Percentiles rank a stretch among this genome's conserved stretches.
These are phyloP conservation scores for Caradrina kadenii DNA, from an alignment of 2,888 invertebrate species.

Conservation along the genomic window DNA sequence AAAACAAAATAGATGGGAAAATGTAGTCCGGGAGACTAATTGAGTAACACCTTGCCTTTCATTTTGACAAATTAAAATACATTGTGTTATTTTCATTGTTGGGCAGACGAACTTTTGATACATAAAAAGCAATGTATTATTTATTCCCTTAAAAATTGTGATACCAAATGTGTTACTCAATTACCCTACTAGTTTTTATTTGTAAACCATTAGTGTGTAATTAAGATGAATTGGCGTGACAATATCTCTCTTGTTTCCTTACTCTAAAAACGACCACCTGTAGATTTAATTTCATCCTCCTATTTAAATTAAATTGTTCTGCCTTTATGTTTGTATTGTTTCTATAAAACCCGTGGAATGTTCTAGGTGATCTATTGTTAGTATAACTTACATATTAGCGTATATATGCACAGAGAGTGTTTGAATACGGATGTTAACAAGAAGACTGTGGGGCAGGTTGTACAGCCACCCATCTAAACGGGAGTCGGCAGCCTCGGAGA, in stretches of 20 bases:
- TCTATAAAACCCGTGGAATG: constrained; percentile 26
- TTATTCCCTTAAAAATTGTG: background rate
- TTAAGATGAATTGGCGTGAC: no score
- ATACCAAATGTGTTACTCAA: background rate
- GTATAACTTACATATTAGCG: constrained; percentile 58
- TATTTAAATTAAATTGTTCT: constrained; percentile 9
- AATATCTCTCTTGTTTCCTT: constrained; percentile 11
- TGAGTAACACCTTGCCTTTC: no score
- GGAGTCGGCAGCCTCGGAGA: constrained; percentile 95
- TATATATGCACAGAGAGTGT: constrained; percentile 67
- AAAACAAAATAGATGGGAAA: background rate
- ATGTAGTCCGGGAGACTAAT: no score
- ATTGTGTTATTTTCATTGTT: background rate
- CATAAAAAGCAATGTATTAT: background rate
- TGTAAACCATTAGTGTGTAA: no score
- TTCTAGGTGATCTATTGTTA: constrained; percentile 41
- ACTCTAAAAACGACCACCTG: background rate
- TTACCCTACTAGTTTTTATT: background rate
- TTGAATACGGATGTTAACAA: constrained; percentile 71
- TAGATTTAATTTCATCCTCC: background rate
- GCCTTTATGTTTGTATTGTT: background rate
- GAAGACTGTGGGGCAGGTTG: constrained; percentile 89
- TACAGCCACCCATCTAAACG: constrained; percentile 94
- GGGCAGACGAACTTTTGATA: background rate
- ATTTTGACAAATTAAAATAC: background rate